Evolutionary conservation across 2,797 vertebrate species (phyloP), one percentile per base, ranked within the genome.

Genomic region (Choloepus didactylus): DNA sequence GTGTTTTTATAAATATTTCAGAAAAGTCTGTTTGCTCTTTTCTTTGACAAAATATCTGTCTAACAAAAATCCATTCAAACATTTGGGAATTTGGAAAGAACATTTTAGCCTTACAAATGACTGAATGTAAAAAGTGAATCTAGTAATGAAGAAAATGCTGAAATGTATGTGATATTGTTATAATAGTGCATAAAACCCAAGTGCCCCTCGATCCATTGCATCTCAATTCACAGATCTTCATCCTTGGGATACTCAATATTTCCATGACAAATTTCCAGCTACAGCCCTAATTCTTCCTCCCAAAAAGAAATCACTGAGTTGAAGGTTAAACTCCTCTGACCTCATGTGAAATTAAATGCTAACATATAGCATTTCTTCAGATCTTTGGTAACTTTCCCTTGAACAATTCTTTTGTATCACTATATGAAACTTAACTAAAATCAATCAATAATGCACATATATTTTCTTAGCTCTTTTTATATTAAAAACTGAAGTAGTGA

Each of bases 51-150:
- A 81, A 4, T 0, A 7, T 72, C 9, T 25, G 72, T 27, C 56
- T 77, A 93, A 66, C 27, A 90, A 83, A 86, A 86, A 23, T 59
- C n/a, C 10, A 10, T 67, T 38, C 60, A 91, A 90, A 76, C 27
- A 59, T 91, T 60, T 75, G 7, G 16, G 5, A 51, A 81, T 67
- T 59, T 41, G 66, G 66, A 56, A 62, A 81, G 11, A 79, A 35
- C 46, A 62, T 12, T 86, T 54, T 73, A 1, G 16, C 77, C 29
- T 95, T 83, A 82, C 44, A 90, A 77, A 59, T 62, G 10, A 70
- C 56, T 84, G 27, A 49, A 51, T 19, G 54, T 77, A 38, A 80
- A 87, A 82, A 44, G 0, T 60, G 12, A 82, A 51, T 31, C 46
- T 59, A 59, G 0, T 56, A 60, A 51, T 54, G 21, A 72, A 38